These are phyloP conservation scores for Notiomystis cincta DNA, from an alignment of 2,113 vertebrate species.

Conservation along the genomic window DNA sequence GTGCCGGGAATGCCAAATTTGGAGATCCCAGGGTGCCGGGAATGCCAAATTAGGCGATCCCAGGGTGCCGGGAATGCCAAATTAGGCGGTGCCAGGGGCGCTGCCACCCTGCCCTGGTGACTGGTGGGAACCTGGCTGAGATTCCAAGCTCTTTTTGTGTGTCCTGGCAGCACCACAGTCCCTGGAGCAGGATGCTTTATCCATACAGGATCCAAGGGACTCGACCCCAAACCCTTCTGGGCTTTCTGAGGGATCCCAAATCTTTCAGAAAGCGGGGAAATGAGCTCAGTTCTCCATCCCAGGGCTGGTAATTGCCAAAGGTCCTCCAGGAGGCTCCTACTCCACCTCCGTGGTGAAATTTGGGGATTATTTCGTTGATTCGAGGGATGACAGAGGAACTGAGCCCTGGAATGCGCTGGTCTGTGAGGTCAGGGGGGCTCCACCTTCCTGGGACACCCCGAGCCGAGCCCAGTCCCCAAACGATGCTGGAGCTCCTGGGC, in stretches of 20 bases:
- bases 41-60: too few relatives aligned
- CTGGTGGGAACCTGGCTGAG: not conserved
- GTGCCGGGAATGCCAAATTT: too few relatives aligned
- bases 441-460: accelerated
- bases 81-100: too few relatives aligned
- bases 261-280: not conserved
- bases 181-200: not conserved
- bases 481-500: accelerated
- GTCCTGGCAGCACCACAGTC: not conserved
- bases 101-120: not conserved
- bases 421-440: not conserved
- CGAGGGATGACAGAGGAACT: accelerated
- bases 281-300: accelerated
- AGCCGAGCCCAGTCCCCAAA: too few relatives aligned
- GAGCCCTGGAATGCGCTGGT: accelerated
- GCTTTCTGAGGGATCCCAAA: not conserved
- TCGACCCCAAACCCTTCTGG: not conserved
- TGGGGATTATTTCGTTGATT: too few relatives aligned
- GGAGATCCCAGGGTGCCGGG: too few relatives aligned
- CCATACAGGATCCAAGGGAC: not conserved
- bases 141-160: accelerated
- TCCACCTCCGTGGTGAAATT: too few relatives aligned
- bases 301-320: accelerated
- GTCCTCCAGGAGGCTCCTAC: not conserved
- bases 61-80: too few relatives aligned